These are phyloP conservation scores for Stenurella melanura DNA, from an alignment of 2,888 invertebrate genomes.

Conservation along the genomic window DNA sequence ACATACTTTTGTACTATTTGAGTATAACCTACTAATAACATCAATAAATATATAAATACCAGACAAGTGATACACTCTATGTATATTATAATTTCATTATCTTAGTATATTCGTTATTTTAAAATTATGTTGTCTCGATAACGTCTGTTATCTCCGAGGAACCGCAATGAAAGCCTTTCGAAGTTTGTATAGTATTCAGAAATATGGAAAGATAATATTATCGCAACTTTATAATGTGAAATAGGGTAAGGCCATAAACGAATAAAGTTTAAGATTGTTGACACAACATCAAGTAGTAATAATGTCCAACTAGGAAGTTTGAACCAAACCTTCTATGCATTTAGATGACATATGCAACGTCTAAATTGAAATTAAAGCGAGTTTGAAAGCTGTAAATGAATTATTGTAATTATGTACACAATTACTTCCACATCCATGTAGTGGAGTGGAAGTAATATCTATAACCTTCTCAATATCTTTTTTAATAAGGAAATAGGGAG, in stretches of 20 bases:
- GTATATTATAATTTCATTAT: too few relatives aligned
- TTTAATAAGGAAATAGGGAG: too few relatives aligned
- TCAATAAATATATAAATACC: too few relatives aligned
- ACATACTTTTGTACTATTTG: too few relatives aligned
- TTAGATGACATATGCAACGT: background rate
- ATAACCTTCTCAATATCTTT: too few relatives aligned
- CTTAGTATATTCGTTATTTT: background rate
- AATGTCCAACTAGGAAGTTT: background rate
- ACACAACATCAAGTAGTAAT: constrained; percentile 2
- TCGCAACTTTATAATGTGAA: constrained; percentile 6
- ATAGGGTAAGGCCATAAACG: background rate
- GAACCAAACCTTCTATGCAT: background rate
- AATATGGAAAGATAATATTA: constrained; percentile 23
- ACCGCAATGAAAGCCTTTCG: background rate
- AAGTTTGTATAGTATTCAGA: constrained; percentile 22
- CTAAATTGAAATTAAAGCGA: background rate
- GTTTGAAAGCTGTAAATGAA: background rate
- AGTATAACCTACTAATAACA: too few relatives aligned
- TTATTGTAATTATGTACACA: too few relatives aligned
- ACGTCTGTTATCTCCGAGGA: background rate
- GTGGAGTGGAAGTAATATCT: too few relatives aligned
- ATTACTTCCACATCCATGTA: too few relatives aligned
- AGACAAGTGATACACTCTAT: too few relatives aligned
- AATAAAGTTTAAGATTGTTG: constrained; percentile 11
- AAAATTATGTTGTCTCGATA: constrained; percentile 1